phyloP scores from a whole-genome alignment of 2,888 invertebrate genomes.

The Drosophila engyochracea region DNA sequence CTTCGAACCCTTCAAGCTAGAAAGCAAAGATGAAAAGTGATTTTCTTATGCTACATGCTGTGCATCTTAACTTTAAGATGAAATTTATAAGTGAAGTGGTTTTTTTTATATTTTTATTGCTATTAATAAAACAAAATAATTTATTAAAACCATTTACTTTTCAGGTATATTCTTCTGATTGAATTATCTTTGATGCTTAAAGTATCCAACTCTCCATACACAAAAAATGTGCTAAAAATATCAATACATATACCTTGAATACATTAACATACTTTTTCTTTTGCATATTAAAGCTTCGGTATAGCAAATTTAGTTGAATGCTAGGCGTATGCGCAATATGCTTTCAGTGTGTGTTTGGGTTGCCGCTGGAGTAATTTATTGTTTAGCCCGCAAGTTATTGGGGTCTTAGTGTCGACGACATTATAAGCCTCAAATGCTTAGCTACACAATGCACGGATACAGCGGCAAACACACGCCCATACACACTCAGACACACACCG shows the following conservation, averaged over 20 bases:
- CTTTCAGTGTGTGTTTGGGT: constrained; percentile 37
- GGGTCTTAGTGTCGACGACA: constrained; percentile 73
- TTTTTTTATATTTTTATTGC: not conserved
- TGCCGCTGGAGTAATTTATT: constrained; percentile 62
- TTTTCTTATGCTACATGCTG: not conserved
- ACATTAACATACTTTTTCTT: not conserved
- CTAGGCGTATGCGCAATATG: constrained; percentile 44
- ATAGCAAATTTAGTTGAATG: constrained; percentile 1
- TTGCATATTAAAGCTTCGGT: constrained; percentile 2
- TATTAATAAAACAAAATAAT: not conserved
- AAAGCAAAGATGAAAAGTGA: not conserved
- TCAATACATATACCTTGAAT: not conserved
- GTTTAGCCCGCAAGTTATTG: constrained; percentile 71
- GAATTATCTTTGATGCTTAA: not conserved
- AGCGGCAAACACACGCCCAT: constrained; percentile 12
- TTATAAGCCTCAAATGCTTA: constrained; percentile 60
- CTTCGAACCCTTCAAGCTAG: not conserved
- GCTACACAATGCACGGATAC: constrained; percentile 11
- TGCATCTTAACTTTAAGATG: not conserved
- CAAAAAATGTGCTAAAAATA: not conserved
- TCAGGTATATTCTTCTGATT: not conserved
- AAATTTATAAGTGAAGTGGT: not conserved
- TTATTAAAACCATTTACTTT: not conserved
- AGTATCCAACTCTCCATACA: not conserved
- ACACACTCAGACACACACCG: constrained; percentile 22